phyloP scores from a whole-genome alignment of 2,113 vertebrate genomes.

The Nansenia antarctica region DNA sequence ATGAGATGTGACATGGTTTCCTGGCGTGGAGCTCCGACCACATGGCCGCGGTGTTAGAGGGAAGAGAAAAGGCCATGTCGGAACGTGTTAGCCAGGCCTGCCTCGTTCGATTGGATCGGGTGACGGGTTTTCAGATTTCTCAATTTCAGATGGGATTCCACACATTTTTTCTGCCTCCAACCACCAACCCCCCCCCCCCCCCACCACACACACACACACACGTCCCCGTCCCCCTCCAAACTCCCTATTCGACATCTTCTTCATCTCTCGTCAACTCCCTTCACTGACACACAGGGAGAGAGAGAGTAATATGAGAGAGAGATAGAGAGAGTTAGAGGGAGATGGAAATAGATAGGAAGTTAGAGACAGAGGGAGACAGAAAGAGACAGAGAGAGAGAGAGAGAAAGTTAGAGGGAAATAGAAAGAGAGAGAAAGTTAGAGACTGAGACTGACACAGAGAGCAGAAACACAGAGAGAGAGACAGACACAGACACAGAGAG shows the following conservation, averaged over 20 bases:
- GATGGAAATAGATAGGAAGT: background rate
- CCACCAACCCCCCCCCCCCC: conserved; percentile 35
- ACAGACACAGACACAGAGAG: too few relatives aligned
- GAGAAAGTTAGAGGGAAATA: background rate
- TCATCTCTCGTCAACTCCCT: too few relatives aligned
- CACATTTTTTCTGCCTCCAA: conserved; percentile 51
- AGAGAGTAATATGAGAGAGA: background rate
- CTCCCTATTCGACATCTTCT: too few relatives aligned
- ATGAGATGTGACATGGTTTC: conserved; percentile 73
- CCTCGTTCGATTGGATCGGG: conserved; percentile 62
- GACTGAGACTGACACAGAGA: background rate
- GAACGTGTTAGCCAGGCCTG: conserved; percentile 64
- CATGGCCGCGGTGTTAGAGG: conserved; percentile 71
- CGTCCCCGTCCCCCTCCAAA: background rate
- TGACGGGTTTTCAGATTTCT: conserved; percentile 54
- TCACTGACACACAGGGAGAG: background rate
- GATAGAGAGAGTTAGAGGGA: background rate
- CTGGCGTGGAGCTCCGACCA: conserved; percentile 69
- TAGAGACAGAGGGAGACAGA: background rate
- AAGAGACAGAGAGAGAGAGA: background rate
- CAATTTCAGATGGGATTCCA: conserved; percentile 68
- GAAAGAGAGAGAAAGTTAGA: background rate
- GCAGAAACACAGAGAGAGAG: too few relatives aligned
- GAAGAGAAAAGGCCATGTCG: conserved; percentile 68
- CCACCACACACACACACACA: background rate